Evolutionary conservation across 2,797 vertebrate genomes (phyloP), one percentile per base, ranked within the genome.

Genomic region (Eurystomus glaucurus): DNA sequence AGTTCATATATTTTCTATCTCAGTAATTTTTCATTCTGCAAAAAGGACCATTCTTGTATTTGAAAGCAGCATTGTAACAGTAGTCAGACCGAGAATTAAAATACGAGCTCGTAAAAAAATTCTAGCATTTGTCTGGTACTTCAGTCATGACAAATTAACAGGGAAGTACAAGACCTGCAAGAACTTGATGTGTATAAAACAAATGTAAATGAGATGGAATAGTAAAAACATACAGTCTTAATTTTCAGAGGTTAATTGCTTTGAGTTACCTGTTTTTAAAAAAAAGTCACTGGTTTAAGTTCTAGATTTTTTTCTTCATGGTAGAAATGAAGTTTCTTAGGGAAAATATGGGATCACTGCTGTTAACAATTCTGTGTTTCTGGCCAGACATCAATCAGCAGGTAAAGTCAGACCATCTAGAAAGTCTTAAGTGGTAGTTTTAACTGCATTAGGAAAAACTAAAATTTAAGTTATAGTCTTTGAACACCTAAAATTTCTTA

Each of bases 371-470:
- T 85, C 62, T 76, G 28, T 52, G 17, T 50, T 95, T 96, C 66
- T 97, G 91, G 88, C 92, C 86, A 87, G 69, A 93, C 57, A 43
- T 93, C 75, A 77, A 51, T 97, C 94, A 70, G 51, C 64, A 81
- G 70, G 66, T 90, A 77, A 96, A 97, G 91, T 96, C 65, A 69
- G 21, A 76, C 55, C 83, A 86, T 95, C 88, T 82, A 19, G 88
- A 83, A 92, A 92, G 37, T 94, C 84, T 91, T 84, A 62, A 87
- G 70, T 88, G 92, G 82, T 96, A 91, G 82, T 96, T 85, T 64
- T 76, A 90, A 66, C 88, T 84, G 93, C 85, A 81, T 97, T 92
- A 91, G 80, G 77, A 61, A 96, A 94, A 96, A 95, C 65, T 97
- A 85, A 94, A 90, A 50, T 94, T 64, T 91, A 86, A 84, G 81